Evolutionary conservation across 2,888 invertebrate genomes (phyloP).

Genomic region (Buathra laborator): DNA sequence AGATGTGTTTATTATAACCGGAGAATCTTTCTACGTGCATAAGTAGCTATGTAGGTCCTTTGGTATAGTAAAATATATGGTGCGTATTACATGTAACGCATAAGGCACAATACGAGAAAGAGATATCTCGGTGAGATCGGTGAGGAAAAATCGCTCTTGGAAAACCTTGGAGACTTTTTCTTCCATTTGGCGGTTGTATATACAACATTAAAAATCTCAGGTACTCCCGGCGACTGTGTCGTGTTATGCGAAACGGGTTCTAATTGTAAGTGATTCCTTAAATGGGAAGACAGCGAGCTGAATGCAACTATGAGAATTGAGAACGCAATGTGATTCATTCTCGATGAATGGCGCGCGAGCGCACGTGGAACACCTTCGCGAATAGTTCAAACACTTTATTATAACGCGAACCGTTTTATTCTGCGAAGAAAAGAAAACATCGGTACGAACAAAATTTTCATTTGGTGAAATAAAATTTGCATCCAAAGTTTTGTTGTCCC

Average conservation of each 20-base stretch:
- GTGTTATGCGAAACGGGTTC: conserved; percentile 58
- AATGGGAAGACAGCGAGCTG: conserved; percentile 51
- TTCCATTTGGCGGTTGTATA: not conserved
- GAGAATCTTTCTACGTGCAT: conserved; percentile 39
- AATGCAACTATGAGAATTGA: conserved; percentile 57
- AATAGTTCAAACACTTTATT: conserved; percentile 7
- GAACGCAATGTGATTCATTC: conserved; percentile 65
- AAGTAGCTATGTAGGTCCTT: conserved; percentile 56
- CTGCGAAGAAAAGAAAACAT: not conserved
- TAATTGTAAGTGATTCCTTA: conserved; percentile 64
- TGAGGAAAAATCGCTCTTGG: conserved; percentile 53
- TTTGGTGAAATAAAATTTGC: not conserved
- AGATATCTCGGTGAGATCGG: conserved; percentile 65
- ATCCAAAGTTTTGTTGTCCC: not conserved
- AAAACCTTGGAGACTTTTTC: conserved; percentile 61
- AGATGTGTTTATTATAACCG: conserved; percentile 36
- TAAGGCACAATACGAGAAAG: conserved; percentile 62
- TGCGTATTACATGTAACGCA: conserved; percentile 29
- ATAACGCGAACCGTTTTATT: conserved; percentile 8
- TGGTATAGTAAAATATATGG: not conserved
- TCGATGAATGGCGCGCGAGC: conserved; percentile 42
- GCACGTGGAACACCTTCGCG: conserved; percentile 26
- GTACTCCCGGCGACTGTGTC: conserved; percentile 15
- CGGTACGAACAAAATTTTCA: conserved; percentile 10
- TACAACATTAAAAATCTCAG: not conserved